Evolutionary conservation across 2,888 invertebrate species (phyloP).

Genomic region (Eupithecia subfuscata): DNA sequence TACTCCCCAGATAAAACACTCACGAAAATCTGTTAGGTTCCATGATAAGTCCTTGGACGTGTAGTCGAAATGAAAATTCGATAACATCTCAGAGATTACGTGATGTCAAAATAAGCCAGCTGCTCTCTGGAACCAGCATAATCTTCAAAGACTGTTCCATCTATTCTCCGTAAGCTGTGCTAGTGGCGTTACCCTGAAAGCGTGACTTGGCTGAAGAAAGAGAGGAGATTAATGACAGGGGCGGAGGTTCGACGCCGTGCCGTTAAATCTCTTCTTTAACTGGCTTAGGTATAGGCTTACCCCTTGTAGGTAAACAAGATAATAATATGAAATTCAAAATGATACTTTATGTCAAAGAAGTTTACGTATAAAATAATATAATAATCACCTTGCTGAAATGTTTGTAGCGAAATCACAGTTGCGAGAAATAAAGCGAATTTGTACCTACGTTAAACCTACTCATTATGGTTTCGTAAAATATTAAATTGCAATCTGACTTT

Average conservation of each 20-base stretch:
- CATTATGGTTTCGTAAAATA: too few relatives aligned
- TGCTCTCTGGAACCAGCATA: not conserved
- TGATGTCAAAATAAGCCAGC: not conserved
- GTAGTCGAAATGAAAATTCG: not conserved
- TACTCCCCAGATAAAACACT: not conserved
- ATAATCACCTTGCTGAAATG: not conserved
- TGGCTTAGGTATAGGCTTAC: slow-evolving; percentile 30
- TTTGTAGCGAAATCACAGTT: not conserved
- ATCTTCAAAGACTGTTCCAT: slow-evolving; percentile 2
- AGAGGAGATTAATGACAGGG: slow-evolving; percentile 80
- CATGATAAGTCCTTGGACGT: not conserved
- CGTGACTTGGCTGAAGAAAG: slow-evolving; percentile 71
- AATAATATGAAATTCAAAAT: not conserved
- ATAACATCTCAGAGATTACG: not conserved
- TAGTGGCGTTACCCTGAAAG: slow-evolving; percentile 39
- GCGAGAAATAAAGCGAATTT: not conserved
- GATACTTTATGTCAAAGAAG: not conserved
- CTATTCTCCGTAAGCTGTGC: slow-evolving; percentile 21
- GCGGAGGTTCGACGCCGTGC: slow-evolving; percentile 59
- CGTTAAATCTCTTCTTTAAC: slow-evolving; percentile 48
- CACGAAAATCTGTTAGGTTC: not conserved
- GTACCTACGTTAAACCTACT: too few relatives aligned
- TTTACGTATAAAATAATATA: too few relatives aligned
- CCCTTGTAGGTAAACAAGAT: not conserved
- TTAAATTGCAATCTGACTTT: not conserved